Percentiles rank a stretch among this genome's conserved stretches.
These are phyloP conservation scores for Megathymus violae DNA, from an alignment of 1,140 invertebrate species.

Conservation along the genomic window DNA sequence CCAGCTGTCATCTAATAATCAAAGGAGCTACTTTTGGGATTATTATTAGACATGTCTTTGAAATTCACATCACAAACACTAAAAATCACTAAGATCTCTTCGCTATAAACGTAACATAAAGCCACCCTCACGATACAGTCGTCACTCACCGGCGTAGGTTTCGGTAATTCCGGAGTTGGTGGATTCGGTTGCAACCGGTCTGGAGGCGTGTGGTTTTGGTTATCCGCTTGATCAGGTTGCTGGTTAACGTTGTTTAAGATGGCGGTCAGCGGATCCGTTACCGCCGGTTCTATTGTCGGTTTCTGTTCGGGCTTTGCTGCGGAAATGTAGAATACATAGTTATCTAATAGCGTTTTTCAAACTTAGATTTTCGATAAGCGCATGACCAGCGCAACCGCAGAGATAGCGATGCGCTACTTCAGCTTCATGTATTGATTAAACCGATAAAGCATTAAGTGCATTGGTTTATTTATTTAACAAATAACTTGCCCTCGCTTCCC, in stretches of 20 bases:
- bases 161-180: constrained; percentile 68
- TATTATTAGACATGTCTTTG: neutral
- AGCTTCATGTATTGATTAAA: too few species aligned
- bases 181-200: constrained; percentile 37
- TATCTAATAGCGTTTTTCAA: too few species aligned
- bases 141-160: constrained; percentile 71
- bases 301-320: constrained; percentile 50
- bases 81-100: constrained; percentile 25
- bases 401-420: too few species aligned
- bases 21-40: neutral
- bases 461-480: too few species aligned
- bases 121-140: neutral
- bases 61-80: constrained; percentile 16
- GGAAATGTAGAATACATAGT: neutral
- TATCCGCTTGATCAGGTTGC: constrained; percentile 18
- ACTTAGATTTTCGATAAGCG: too few species aligned
- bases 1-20: neutral
- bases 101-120: constrained; percentile 7
- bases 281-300: constrained; percentile 47
- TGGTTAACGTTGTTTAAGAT: constrained; percentile 31
- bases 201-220: constrained; percentile 15
- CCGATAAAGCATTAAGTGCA: too few species aligned
- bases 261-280: constrained; percentile 45
- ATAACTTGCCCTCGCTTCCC: too few species aligned
- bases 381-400: too few species aligned